Conservation (phyloP, 2,888 invertebrate species). For the Microctonus aethiopoides region DNA sequence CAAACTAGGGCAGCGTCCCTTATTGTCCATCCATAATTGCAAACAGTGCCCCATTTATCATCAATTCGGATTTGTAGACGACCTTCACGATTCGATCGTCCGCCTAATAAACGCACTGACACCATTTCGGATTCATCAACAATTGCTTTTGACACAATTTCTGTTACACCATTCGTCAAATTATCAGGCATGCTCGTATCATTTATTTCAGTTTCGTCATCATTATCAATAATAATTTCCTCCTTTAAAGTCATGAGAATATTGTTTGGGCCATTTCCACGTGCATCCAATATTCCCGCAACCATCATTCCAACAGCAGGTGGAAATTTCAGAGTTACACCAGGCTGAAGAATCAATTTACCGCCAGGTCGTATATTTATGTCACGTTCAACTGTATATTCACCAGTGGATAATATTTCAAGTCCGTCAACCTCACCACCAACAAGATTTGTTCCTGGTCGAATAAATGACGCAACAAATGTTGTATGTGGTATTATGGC, state of each 20-base stretch:
- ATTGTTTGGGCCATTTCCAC: constrained; percentile 82
- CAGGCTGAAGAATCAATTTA: constrained; percentile 86
- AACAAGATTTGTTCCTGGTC: constrained; percentile 77
- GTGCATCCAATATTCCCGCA: constrained; percentile 88
- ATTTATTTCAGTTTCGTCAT: constrained; percentile 73
- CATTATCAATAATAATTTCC: constrained; percentile 74
- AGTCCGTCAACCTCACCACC: constrained; percentile 95
- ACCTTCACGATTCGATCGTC: constrained; percentile 85
- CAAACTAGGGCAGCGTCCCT: constrained; percentile 93
- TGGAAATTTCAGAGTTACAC: constrained; percentile 89
- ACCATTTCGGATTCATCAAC: constrained; percentile 72
- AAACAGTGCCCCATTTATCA: constrained; percentile 96
- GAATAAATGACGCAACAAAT: constrained; percentile 82
- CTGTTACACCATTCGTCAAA: constrained; percentile 25
- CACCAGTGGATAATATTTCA: constrained; percentile 83
- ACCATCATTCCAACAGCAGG: constrained; percentile 97
- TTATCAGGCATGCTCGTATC: constrained; percentile 68
- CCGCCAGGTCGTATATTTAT: constrained; percentile 96
- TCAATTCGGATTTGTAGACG: constrained; percentile 85
- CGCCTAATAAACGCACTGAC: constrained; percentile 85
- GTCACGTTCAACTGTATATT: constrained; percentile 92
- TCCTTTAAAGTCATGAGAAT: constrained; percentile 84
- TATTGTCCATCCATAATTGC: constrained; percentile 95
- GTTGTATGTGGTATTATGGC: constrained; percentile 81
- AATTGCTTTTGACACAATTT: not conserved